These are phyloP conservation scores for Cathartes aura DNA, from an alignment of 2,113 vertebrate genomes.

Conservation along the genomic window DNA sequence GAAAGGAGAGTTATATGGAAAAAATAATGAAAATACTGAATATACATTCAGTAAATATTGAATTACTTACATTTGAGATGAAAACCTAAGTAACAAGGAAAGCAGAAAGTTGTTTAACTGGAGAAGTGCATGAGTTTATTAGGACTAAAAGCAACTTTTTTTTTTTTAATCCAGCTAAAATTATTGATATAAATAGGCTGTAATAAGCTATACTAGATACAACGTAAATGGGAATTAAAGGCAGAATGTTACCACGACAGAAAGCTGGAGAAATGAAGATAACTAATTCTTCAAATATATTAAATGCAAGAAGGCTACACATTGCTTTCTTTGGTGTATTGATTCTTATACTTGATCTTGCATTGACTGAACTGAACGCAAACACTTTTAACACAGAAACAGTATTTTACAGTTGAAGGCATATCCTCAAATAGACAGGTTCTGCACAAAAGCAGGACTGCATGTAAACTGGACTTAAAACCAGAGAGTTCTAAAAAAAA, in stretches of 20 bases:
- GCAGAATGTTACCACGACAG: slow-evolving; percentile 26
- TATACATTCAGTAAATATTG: background rate
- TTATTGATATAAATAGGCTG: slow-evolving; percentile 57
- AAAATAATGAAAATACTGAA: background rate
- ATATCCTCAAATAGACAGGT: slow-evolving; percentile 18
- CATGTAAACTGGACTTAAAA: slow-evolving; percentile 57
- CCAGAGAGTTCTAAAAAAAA: slow-evolving; percentile 40
- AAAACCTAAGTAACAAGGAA: background rate
- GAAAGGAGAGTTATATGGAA: background rate
- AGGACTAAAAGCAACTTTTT: slow-evolving; percentile 25
- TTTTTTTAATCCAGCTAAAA: slow-evolving; percentile 54
- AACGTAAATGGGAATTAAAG: slow-evolving; percentile 24
- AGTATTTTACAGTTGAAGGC: slow-evolving; percentile 58
- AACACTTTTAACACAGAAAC: slow-evolving; percentile 32
- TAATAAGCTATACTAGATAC: slow-evolving; percentile 35
- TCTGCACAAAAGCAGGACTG: slow-evolving; percentile 47
- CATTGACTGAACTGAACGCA: slow-evolving; percentile 33
- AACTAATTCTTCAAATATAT: slow-evolving; percentile 62
- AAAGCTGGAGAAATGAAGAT: slow-evolving; percentile 1
- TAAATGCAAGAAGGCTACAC: slow-evolving; percentile 52
- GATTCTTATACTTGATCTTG: slow-evolving; percentile 32
- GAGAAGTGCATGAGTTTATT: slow-evolving; percentile 69
- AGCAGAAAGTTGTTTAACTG: background rate
- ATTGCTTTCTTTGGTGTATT: slow-evolving; percentile 33
- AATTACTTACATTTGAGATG: background rate